Percentiles rank a stretch among this genome's conserved stretches.
phyloP scores from a whole-genome alignment of 2,113 vertebrate genomes.

The Microcebus ravelobensis region DNA sequence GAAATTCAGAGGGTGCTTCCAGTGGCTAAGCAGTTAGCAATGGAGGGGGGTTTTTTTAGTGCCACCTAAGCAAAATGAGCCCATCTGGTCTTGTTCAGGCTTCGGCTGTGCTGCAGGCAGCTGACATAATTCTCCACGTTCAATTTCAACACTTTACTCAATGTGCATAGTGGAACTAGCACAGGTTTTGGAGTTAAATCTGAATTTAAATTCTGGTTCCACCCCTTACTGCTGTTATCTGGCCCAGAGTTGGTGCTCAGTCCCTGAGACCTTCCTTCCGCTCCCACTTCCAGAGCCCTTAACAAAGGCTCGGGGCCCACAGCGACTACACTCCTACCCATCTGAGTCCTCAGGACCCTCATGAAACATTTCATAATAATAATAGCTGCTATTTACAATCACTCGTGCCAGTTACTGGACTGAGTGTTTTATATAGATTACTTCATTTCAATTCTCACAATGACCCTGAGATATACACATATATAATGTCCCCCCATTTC shows the following conservation, averaged over 20 bases:
- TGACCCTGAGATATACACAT: neutral
- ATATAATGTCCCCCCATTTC: neutral
- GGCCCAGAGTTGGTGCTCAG: no score
- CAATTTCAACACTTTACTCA: neutral
- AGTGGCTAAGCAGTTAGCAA: neutral
- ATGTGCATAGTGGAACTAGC: neutral
- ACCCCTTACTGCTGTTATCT: neutral
- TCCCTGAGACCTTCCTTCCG: neutral
- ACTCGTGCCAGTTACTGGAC: neutral
- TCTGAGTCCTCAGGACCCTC: neutral
- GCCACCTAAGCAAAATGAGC: neutral
- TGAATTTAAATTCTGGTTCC: neutral
- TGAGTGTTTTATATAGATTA: neutral
- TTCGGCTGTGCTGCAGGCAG: neutral
- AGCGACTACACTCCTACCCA: neutral
- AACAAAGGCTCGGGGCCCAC: neutral
- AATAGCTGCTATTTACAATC: neutral
- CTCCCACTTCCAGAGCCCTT: neutral
- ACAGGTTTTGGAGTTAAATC: neutral
- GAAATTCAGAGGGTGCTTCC: constrained; percentile 5
- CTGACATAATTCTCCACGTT: constrained; percentile 12
- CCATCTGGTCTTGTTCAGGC: neutral
- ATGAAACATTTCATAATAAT: neutral
- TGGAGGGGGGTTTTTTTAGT: neutral
- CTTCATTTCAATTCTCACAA: neutral